These are phyloP conservation scores for Periphyllus acericola DNA, from an alignment of 2,888 invertebrate genomes.

Conservation along the genomic window DNA sequence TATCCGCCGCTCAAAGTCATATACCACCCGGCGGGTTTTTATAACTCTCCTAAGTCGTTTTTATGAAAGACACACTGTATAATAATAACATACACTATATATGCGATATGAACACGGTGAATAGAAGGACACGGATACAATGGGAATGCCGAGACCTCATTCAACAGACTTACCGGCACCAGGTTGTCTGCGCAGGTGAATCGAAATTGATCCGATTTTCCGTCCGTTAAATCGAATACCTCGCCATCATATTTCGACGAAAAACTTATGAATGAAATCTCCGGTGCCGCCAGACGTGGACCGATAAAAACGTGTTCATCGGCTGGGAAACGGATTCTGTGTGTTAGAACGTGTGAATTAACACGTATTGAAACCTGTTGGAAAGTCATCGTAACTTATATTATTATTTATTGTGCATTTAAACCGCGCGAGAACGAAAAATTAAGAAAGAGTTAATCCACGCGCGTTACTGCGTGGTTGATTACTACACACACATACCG, in stretches of 20 bases:
- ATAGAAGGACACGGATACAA: slow-evolving; percentile 37
- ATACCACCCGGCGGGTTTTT: slow-evolving; percentile 58
- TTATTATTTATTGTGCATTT: background rate
- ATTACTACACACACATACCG: background rate
- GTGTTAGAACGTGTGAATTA: background rate
- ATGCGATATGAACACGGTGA: slow-evolving; percentile 22
- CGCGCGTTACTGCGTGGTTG: background rate
- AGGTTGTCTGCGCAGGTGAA: slow-evolving; percentile 57
- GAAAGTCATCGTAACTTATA: background rate
- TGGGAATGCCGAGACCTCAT: slow-evolving; percentile 47
- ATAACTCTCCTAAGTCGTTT: slow-evolving; percentile 44
- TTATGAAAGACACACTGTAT: slow-evolving; percentile 35
- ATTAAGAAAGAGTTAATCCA: background rate
- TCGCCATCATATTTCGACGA: slow-evolving; percentile 17
- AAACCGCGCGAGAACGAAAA: background rate
- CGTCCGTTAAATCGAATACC: slow-evolving; percentile 45
- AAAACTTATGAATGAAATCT: slow-evolving; percentile 44
- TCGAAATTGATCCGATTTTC: slow-evolving; percentile 59
- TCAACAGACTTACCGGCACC: slow-evolving; percentile 57
- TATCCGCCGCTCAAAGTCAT: slow-evolving; percentile 55
- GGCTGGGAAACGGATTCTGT: slow-evolving; percentile 3
- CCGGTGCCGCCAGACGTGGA: background rate
- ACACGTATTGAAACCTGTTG: background rate
- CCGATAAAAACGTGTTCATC: background rate
- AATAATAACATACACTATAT: slow-evolving; percentile 28